Evolutionary conservation across 30 jellyfish, hydroid and myxozoan species (phyloP).

Genomic region (Aurelia aurita): DNA sequence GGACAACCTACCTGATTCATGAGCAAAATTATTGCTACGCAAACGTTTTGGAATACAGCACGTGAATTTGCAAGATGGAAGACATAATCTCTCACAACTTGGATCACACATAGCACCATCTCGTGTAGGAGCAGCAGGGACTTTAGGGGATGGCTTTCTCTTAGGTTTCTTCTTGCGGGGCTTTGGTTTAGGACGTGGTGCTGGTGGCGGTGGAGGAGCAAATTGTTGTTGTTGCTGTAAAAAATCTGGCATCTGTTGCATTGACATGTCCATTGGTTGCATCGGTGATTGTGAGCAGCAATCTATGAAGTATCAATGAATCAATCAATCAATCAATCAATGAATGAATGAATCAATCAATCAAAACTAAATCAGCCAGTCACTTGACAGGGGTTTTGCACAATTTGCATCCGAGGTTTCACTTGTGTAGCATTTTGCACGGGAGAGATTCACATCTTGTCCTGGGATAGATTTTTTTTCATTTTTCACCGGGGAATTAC

Average conservation of each 20-base stretch:
- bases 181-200: slow-evolving; percentile 72
- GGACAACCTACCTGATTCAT: slow-evolving; percentile 60
- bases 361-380: too few relatives aligned
- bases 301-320: not conserved
- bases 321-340: too few relatives aligned
- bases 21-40: slow-evolving; percentile 86
- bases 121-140: slow-evolving; percentile 40
- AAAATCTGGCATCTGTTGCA: slow-evolving; percentile 50
- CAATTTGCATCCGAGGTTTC: too few relatives aligned
- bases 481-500: too few relatives aligned
- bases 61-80: slow-evolving; percentile 91
- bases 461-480: too few relatives aligned
- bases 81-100: slow-evolving; percentile 83
- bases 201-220: slow-evolving; percentile 71
- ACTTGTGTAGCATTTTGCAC: too few relatives aligned
- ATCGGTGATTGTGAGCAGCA: slow-evolving; percentile 55
- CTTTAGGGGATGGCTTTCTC: slow-evolving; percentile 52
- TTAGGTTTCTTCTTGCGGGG: slow-evolving; percentile 35
- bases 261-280: slow-evolving; percentile 42
- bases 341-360: too few relatives aligned
- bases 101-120: slow-evolving; percentile 81
- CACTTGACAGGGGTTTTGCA: too few relatives aligned
- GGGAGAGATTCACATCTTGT: too few relatives aligned
- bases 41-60: slow-evolving; percentile 86
- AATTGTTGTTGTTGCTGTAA: slow-evolving; percentile 46